Percentiles rank a stretch among this genome's conserved stretches.
Evolutionary conservation across 2,113 vertebrate genomes (phyloP).

Genomic region (Microtus montanus): DNA sequence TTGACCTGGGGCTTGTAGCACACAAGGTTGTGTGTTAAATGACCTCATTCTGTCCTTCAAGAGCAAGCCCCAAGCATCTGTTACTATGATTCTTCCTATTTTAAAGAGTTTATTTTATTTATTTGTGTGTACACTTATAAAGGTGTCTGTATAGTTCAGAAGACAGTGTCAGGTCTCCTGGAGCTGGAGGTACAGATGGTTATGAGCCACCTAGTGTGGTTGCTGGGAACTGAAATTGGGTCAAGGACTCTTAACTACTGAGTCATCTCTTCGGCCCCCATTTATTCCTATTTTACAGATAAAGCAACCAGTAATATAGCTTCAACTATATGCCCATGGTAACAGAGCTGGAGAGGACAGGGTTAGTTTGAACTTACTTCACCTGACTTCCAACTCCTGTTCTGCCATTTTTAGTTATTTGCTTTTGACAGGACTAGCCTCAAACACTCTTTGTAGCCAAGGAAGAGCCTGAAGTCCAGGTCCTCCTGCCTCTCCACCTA

Average conservation of each 20-base stretch:
- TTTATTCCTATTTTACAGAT: neutral
- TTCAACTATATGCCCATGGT: neutral
- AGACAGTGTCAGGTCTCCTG: neutral
- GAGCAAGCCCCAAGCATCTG: no score
- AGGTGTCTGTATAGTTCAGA: neutral
- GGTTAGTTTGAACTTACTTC: neutral
- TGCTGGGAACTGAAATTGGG: neutral
- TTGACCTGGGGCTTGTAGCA: accelerated
- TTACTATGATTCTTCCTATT: neutral
- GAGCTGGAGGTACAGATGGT: neutral
- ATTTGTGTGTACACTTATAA: neutral
- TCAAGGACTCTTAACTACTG: neutral
- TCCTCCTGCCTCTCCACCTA: no score
- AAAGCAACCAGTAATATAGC: neutral
- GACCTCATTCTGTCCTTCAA: neutral
- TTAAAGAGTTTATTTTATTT: neutral
- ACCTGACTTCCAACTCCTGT: neutral
- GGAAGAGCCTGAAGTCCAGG: neutral
- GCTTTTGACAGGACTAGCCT: neutral
- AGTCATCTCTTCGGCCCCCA: neutral
- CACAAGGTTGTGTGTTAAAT: neutral
- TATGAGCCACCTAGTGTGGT: neutral
- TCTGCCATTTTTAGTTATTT: neutral
- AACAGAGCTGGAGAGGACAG: neutral
- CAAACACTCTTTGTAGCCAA: neutral